A percentile compares a stretch with the other conserved stretches of the same genome.
These are phyloP conservation scores for Eulithis testata DNA, from an alignment of 2,888 invertebrate species.

Conservation along the genomic window DNA sequence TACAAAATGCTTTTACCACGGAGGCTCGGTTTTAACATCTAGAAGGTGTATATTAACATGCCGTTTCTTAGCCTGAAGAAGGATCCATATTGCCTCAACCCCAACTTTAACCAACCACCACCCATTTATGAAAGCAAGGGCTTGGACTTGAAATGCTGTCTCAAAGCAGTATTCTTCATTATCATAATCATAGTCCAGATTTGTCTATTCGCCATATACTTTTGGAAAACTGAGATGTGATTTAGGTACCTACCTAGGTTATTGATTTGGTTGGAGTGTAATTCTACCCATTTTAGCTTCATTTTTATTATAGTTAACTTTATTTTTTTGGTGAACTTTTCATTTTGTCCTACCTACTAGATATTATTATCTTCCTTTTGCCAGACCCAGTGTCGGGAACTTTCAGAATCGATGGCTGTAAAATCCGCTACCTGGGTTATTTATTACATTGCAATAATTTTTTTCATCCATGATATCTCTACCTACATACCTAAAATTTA, in stretches of 20 bases:
- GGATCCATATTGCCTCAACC: slow-evolving; percentile 30
- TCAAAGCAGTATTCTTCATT: slow-evolving; percentile 49
- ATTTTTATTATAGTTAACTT: neutral
- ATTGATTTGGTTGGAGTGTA: slow-evolving; percentile 8
- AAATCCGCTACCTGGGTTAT: no score
- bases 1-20: neutral
- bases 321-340: neutral
- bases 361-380: no score
- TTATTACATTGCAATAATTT: no score
- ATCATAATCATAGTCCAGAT: slow-evolving; percentile 57
- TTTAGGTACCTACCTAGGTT: neutral
- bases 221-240: slow-evolving; percentile 35
- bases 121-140: slow-evolving; percentile 37
- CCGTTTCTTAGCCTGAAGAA: slow-evolving; percentile 51
- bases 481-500: no score
- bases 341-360: no score
- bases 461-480: no score
- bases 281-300: slow-evolving; percentile 2
- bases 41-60: slow-evolving; percentile 38
- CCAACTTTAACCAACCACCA: slow-evolving; percentile 20
- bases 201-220: slow-evolving; percentile 49
- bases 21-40: neutral
- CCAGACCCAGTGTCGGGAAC: no score
- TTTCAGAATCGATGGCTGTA: no score
- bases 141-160: slow-evolving; percentile 54